Evolutionary conservation across 2,113 vertebrate genomes (phyloP), one percentile per base, ranked within the genome.

Genomic region (Pyxicephalus adspersus): DNA sequence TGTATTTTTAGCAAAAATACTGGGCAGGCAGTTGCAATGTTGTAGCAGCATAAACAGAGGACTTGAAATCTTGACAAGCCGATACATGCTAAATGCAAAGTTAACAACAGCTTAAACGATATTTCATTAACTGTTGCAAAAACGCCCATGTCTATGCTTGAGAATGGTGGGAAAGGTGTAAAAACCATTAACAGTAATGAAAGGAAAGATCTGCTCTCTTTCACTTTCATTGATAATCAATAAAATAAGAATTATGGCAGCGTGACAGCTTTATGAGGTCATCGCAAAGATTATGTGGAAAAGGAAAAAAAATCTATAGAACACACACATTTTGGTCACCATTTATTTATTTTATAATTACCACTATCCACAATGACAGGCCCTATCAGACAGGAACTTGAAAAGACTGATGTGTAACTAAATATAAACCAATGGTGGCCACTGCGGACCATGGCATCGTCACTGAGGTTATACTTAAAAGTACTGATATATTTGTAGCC

Each of bases 231-330:
- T 81, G n/a, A 66, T 54, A 76, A 83, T 16, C 58, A 66, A 83
- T 81, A 81, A 29, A 6, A 20, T n/a, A 28, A 73, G 70, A 81
- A 28, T 74, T 75, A 65, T 0, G 68, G 63, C 0, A 74, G 2
- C 71, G 45, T 76, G 84, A 77, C 5, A 84, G 81, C 74, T 80
- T 45, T 61, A 84, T 29, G 23, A 81, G 83, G 77, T 64, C 58
- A 79, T 51, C n/a, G 29, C 50, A 26, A 16, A 75, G 76, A 83
- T 5, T 83, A 64, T 71, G 38, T 83, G 71, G 11, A 74, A 65
- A 45, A 29, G 55, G 60, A 76, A 45, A 34, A 20, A 29, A 66
- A 76, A 52, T 23, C 54, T 52, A 54, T 83, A 77, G n/a, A 57
- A 34, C 19, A 78, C 67, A 58, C 2, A 68, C 19, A 4, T 6